Base-by-base conservation (phyloP, 2,113 vertebrate genomes). In the Xiphias gladius region DNA sequence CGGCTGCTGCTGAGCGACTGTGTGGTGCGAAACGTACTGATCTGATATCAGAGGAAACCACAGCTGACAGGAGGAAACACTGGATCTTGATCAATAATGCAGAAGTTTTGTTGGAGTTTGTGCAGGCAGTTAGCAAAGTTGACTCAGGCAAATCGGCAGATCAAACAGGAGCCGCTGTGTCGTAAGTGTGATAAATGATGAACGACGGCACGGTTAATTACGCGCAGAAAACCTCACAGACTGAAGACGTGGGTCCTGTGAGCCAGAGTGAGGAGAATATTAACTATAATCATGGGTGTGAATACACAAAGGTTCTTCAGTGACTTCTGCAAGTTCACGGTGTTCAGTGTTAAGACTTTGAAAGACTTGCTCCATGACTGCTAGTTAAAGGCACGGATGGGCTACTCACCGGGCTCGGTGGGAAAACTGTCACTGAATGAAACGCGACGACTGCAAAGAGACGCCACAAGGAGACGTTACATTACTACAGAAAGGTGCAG, bases 181-280 rank as follows among this genome's bases (percentile, higher is more conserved):
- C 50, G 32, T 69, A 62, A 35, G 52, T 9, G 77, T 61, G 64
- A 84, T 81, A 62, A 88, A 88, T 81, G 74, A 84, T 82, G 50
- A 71, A 82, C 66, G 78, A 67, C 26, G 12, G 26, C 12, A 17
- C 39, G 58, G 48, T 75, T 82, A 79, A 82, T 82, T 70, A 82
- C 67, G 54, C 69, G 65, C 48, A 52, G 39, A 43, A 79, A 80
- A 59, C 37, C 70, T 64, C 48, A 16, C 9, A 19, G 68, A 54
- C 55, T 7, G 19, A 68, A 39, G 63, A 77, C 39, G 6, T 30
- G 12, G 52, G 28, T 69, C 32, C 63, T 59, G 37, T 52, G 52
- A 73, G 70, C 28, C 61, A 32, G 26, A 48, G 46, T 32, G 59
- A 76, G 61, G 26, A 24, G 57, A 70, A 81, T 65, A 84, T 70